A percentile compares a stretch with the other conserved stretches of the same genome.
These are phyloP conservation scores for Gobio gobio DNA, from an alignment of 2,113 vertebrate species.

Conservation along the genomic window DNA sequence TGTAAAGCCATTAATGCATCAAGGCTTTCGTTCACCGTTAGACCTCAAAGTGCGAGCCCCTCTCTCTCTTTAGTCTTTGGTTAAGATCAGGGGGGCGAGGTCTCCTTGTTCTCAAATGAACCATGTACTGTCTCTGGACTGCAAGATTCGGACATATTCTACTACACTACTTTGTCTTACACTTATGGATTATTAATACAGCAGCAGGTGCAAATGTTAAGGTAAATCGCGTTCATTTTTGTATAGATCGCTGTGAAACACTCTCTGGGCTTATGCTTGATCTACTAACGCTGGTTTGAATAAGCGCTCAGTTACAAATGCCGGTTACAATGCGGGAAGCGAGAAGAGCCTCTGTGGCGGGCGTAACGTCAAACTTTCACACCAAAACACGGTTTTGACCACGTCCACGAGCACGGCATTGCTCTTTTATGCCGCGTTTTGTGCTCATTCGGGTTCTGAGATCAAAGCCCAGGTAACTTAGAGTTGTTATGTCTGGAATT, in stretches of 20 bases:
- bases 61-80: conserved; percentile 53
- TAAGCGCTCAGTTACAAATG: conserved; percentile 28
- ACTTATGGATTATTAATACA: conserved; percentile 47
- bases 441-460: conserved; percentile 7
- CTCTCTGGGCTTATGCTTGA: not conserved
- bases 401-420: not conserved
- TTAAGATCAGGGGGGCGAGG: conserved; percentile 53
- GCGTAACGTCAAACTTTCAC: not conserved
- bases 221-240: conserved; percentile 57
- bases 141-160: conserved; percentile 49
- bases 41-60: conserved; percentile 52
- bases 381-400: not conserved
- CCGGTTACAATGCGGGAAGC: conserved; percentile 32
- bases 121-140: conserved; percentile 62
- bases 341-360: not conserved
- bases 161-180: conserved; percentile 50
- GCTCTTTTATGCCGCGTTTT: conserved; percentile 1
- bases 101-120: conserved; percentile 55
- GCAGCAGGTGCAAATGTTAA: conserved; percentile 55
- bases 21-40: conserved; percentile 54
- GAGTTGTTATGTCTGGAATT: conserved; percentile 53
- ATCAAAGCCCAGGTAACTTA: conserved; percentile 58
- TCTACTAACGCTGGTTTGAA: conserved; percentile 4
- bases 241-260: not conserved
- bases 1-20: conserved; percentile 74